Evolutionary conservation across 2,113 vertebrate genomes (phyloP).

Genomic region (Paramormyrops kingsleyae): DNA sequence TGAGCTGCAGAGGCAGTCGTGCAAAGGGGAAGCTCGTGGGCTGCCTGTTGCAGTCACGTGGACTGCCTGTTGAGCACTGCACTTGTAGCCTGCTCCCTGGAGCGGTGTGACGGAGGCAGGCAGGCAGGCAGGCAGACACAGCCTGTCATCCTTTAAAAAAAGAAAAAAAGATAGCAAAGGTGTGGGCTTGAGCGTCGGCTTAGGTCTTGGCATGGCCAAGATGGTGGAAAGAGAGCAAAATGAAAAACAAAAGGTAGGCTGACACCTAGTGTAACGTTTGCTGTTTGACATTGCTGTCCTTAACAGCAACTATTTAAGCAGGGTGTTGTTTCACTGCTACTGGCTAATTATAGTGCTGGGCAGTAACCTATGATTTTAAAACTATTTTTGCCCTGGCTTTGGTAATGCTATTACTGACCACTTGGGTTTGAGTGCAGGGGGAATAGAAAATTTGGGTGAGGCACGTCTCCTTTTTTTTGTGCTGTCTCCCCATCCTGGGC

Average conservation of each 20-base stretch:
- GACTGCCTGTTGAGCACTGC: constrained; percentile 8
- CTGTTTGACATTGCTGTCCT: neutral
- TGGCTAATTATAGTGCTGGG: neutral
- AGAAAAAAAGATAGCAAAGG: neutral
- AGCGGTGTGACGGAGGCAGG: neutral
- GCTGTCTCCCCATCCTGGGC: neutral
- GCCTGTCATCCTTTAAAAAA: neutral
- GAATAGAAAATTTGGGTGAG: neutral
- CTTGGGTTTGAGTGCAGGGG: neutral
- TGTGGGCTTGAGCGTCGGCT: neutral
- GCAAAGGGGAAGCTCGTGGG: constrained; percentile 22
- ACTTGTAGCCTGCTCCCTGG: constrained; percentile 10
- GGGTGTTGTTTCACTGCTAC: neutral
- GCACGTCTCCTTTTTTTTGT: neutral
- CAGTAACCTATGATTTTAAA: constrained; percentile 10
- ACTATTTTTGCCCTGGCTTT: neutral
- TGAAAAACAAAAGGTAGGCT: constrained; percentile 16
- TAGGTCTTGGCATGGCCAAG: neutral
- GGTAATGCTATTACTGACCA: neutral
- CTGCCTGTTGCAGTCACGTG: constrained; percentile 22
- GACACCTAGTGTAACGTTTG: neutral
- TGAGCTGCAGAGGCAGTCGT: constrained; percentile 7
- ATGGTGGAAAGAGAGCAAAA: constrained; percentile 18
- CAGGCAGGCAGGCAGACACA: neutral
- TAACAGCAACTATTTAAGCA: neutral